Evolutionary conservation across 2,888 invertebrate species (phyloP), one percentile per base, ranked within the genome.

Genomic region (Aporophyla nigra): DNA sequence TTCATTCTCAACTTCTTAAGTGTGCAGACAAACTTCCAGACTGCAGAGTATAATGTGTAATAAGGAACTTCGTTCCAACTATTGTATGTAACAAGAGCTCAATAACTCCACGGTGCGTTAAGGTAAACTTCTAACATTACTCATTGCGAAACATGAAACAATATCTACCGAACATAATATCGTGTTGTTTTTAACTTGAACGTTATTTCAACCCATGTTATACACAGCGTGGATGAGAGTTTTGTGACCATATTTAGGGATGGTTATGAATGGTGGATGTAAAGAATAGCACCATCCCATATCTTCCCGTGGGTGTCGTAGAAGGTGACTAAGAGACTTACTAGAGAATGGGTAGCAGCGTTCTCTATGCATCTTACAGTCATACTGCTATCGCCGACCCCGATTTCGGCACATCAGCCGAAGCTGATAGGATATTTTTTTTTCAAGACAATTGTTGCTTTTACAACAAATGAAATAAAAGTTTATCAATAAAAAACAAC

Each of bases 81-180:
- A 51, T 24, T 19, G 73, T 51, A 82, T 19, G 73, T 51, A 82
- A 82, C 51, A 65, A 16, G 59, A 78, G n/a, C 75, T 62, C 33
- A 33, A 19, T 54, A 75, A 73, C 58, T 43, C 12, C 46, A 40
- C 58, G 12, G 58, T 71, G 73, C 58, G 72, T 75, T 76, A 40
- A 69, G n/a, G 21, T 58, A 67, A 59, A 49, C 61, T 68, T 68
- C 63, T 83, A n/a, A 65, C 6, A 63, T 80, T 76, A 76, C 80
- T 62, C 33, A 73, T 80, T 76, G 56, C 33, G 72, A 79, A 79
- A 79, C 67, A 21, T 76, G 84, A 71, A 83, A 80, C 49, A 33
- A n/a, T 66, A 83, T 71, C 73, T 76, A 63, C 33, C 16, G 54
- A 66, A 49, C 67, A 49, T 33, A 66, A 33, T 75, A 73, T 83